Evolutionary conservation across 2,888 invertebrate species (phyloP), one percentile per base, ranked within the genome.

Genomic region (Steromphala cineraria): DNA sequence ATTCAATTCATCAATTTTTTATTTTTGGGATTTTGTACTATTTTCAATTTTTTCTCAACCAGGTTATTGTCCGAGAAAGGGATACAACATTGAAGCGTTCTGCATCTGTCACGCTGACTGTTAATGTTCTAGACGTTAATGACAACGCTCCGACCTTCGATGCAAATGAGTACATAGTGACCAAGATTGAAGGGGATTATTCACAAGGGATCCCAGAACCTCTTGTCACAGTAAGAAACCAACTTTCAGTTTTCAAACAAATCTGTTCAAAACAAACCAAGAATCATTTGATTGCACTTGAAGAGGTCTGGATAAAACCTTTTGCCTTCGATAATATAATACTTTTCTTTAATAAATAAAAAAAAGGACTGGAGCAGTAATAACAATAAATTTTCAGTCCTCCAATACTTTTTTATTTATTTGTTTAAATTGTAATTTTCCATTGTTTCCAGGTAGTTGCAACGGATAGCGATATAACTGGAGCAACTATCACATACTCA

Each of bases 81-180:
- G 81, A 82, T 36, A 82, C 87, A 2, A 36, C 84, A 8, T 79
- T 78, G 24, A 84, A 85, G 17, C 82, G 84, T 62, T 83, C 85
- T 17, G 80, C 78, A 53, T 55, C 78, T 7, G 79, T 83, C 0
- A 77, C 80, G 8, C 56, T 91, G 40, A 87, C 83, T 10, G 86
- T 91, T 5, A 82, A 71, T 17, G 85, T 91, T 5, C 71, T 85
- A 46, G 91, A 91, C 80, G 81, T 83, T 15, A 91, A 91, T 83
- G 91, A 91, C 85, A 90, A 91, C 78, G 52, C 80, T 13, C 91
- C 91, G 3, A 75, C 62, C 3, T 91, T 91, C 79, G 81, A 82
- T 7, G 78, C 85, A 1, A 53, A 71, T 1, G 82, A 81, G 15
- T 88, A 89, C 67, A 17, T 24, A 0, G 83, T 81, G 8, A 78